Evolutionary conservation across 2,797 vertebrate species (phyloP).

Genomic region (Ptychobarbus kaznakovi): DNA sequence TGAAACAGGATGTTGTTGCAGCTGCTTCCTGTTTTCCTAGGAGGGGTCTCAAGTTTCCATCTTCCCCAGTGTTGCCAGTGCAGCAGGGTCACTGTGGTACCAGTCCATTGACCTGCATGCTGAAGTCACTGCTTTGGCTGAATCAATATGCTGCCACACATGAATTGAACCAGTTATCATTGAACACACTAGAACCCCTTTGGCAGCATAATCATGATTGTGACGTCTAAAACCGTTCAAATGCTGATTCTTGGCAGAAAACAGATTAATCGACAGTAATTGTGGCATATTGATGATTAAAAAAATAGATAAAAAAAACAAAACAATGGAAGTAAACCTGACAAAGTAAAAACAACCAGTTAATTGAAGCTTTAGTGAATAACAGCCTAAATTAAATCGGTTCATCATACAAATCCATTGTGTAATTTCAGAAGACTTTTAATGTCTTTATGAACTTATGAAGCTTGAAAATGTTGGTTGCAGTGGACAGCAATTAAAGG

Average conservation of each 20-base stretch:
- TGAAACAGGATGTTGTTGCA: slow-evolving; percentile 80
- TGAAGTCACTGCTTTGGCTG: neutral
- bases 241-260: neutral
- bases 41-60: slow-evolving; percentile 41
- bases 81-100: slow-evolving; percentile 6
- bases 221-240: neutral
- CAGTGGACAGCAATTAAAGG: no score
- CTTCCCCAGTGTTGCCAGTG: slow-evolving; percentile 50
- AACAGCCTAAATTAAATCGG: neutral
- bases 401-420: neutral
- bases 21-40: slow-evolving; percentile 79
- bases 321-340: neutral
- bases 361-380: neutral
- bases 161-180: neutral
- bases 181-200: neutral
- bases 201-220: neutral
- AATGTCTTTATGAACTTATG: no score
- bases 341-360: neutral
- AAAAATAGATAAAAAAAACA: no score
- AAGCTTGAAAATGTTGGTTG: no score
- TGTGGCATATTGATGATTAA: neutral
- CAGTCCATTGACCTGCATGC: slow-evolving; percentile 18
- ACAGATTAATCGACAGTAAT: neutral
- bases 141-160: slow-evolving; percentile 34
- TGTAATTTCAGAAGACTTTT: neutral